Percentiles rank a stretch among this genome's conserved stretches.
phyloP scores from a whole-genome alignment of 2,888 invertebrate species.

The Chirona hameri region DNA sequence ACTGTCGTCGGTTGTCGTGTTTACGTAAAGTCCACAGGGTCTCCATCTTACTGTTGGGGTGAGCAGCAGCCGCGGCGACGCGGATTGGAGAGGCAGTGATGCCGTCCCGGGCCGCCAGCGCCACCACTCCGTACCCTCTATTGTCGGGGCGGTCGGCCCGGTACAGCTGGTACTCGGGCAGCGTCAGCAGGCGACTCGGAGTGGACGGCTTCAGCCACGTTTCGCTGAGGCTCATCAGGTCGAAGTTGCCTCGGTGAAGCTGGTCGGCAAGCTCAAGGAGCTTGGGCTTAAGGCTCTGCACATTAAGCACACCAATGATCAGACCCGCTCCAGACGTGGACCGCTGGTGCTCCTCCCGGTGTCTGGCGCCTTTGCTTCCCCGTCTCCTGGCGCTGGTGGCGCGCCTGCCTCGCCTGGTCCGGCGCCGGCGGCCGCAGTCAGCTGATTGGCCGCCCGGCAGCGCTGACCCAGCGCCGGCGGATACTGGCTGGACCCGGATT shows the following conservation, averaged over 20 bases:
- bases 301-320: not conserved
- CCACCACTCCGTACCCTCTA: not conserved
- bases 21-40: not conserved
- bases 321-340: not conserved
- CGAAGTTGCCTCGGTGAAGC: not conserved
- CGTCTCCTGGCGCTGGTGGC: not conserved
- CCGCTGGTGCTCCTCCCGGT: not conserved
- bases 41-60: not conserved
- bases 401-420: not conserved
- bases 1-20: not conserved
- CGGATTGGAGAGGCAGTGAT: not conserved
- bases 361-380: not conserved
- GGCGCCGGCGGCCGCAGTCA: not conserved
- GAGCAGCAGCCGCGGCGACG: not conserved
- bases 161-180: slow-evolving; percentile 4
- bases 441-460: not conserved
- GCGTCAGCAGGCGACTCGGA: not conserved
- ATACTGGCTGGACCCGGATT: not conserved
- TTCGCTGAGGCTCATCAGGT: not conserved
- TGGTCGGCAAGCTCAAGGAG: not conserved
- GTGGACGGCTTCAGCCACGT: not conserved
- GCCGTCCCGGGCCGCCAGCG: not conserved
- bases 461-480: not conserved
- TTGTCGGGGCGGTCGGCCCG: not conserved
- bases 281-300: not conserved